These are phyloP conservation scores for Melanocharis versteri DNA, from an alignment of 2,113 vertebrate genomes.

Conservation along the genomic window DNA sequence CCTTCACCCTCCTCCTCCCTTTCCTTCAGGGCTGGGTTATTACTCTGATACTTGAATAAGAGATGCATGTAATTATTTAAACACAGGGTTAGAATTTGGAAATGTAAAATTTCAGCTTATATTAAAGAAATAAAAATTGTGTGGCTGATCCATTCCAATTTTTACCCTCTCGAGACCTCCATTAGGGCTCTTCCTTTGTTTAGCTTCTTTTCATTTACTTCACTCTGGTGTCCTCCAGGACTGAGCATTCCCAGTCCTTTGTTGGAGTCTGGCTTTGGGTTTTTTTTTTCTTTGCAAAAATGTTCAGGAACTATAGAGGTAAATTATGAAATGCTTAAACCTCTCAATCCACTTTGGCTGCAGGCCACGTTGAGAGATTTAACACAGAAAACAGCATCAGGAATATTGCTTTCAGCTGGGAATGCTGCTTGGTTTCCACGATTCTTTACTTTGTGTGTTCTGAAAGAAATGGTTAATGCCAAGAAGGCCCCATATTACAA, in stretches of 20 bases:
- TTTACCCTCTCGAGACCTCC: background rate
- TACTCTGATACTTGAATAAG: background rate
- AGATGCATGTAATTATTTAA: background rate
- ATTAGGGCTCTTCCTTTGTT: background rate
- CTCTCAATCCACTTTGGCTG: slow-evolving; percentile 36
- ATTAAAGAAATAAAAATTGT: background rate
- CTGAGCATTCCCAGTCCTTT: background rate
- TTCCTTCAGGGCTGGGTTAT: background rate
- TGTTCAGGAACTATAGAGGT: background rate
- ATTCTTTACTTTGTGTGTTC: background rate
- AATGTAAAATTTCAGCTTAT: background rate
- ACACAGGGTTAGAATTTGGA: background rate
- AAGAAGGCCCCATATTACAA: background rate
- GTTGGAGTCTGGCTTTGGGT: background rate
- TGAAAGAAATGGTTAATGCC: background rate
- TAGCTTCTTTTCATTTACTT: background rate
- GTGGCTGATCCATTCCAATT: background rate
- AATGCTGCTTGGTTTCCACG: background rate
- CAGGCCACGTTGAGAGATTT: background rate
- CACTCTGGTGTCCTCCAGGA: background rate
- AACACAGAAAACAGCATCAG: background rate
- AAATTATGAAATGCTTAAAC: slow-evolving; percentile 44
- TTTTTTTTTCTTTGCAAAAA: background rate
- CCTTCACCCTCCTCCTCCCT: background rate
- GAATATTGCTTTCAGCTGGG: slow-evolving; percentile 21